Evolutionary conservation across 2,888 invertebrate species (phyloP).

Genomic region (Ormyrus nitidulus): DNA sequence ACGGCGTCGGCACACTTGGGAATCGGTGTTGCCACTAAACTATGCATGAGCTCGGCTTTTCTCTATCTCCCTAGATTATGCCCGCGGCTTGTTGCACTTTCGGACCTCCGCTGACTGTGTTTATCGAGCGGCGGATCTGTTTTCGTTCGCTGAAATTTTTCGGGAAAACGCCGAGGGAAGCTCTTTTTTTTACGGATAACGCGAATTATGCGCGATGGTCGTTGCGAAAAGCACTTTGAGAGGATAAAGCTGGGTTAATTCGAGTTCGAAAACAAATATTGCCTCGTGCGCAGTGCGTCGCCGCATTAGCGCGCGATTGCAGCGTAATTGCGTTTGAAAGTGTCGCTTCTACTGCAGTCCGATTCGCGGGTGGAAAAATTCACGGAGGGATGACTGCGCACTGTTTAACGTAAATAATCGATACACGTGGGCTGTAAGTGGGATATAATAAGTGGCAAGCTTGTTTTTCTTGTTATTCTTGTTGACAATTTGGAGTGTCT

Average conservation of each 20-base stretch:
- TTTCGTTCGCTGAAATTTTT: no score
- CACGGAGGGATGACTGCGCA: no score
- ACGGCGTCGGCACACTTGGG: conserved; percentile 71
- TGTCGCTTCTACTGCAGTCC: background rate
- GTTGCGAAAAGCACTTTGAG: conserved; percentile 8
- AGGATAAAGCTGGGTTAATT: conserved; percentile 5
- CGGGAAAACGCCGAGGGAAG: no score
- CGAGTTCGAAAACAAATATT: conserved; percentile 43
- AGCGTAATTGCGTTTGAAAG: conserved; percentile 31
- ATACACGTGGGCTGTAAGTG: no score
- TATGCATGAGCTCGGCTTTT: conserved; percentile 70
- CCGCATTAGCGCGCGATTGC: conserved; percentile 33
- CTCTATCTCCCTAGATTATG: conserved; percentile 14
- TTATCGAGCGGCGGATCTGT: background rate
- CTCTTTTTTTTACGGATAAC: no score
- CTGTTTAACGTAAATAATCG: no score
- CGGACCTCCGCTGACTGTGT: background rate
- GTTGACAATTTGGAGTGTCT: no score
- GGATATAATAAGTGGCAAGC: no score
- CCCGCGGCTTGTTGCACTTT: background rate
- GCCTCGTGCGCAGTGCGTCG: conserved; percentile 12
- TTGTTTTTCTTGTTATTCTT: no score
- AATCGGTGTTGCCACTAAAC: conserved; percentile 72
- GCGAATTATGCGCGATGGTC: background rate
- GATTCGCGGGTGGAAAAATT: no score